Conservation (phyloP, 2,888 invertebrate genomes). For the Dryobotodes eremita region DNA sequence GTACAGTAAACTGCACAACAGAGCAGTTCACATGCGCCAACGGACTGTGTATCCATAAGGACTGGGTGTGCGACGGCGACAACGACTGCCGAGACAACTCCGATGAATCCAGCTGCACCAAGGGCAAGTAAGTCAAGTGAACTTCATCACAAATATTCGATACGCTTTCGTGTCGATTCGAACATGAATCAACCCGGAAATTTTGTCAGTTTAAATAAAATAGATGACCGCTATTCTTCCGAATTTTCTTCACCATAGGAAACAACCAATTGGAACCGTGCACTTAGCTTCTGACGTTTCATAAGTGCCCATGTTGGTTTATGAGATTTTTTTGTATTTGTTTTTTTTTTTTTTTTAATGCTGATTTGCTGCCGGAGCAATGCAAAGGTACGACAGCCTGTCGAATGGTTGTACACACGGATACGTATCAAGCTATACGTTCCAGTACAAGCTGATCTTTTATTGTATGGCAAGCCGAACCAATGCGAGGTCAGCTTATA, state of each 20-base stretch:
- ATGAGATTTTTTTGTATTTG: too few relatives aligned
- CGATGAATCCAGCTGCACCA: constrained; percentile 94
- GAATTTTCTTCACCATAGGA: too few relatives aligned
- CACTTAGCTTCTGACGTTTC: too few relatives aligned
- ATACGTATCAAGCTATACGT: too few relatives aligned
- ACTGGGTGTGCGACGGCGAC: constrained; percentile 95
- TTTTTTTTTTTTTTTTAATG: too few relatives aligned
- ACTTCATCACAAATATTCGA: not conserved
- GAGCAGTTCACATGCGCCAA: constrained; percentile 95
- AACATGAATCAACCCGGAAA: not conserved
- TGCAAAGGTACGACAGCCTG: not conserved
- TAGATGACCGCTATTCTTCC: too few relatives aligned
- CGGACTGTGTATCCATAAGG: constrained; percentile 94
- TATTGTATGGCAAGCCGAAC: too few relatives aligned
- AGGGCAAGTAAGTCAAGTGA: constrained; percentile 90
- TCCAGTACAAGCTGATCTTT: too few relatives aligned
- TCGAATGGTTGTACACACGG: not conserved
- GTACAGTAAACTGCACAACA: constrained; percentile 91
- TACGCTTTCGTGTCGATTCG: not conserved
- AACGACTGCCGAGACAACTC: constrained; percentile 95
- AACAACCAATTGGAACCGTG: too few relatives aligned
- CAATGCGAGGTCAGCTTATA: too few relatives aligned
- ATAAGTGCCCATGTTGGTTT: too few relatives aligned
- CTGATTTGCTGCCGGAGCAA: not conserved
- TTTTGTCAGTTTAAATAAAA: not conserved